Evolutionary conservation across 2,888 invertebrate species (phyloP).

Genomic region (Tinea pellionella): DNA sequence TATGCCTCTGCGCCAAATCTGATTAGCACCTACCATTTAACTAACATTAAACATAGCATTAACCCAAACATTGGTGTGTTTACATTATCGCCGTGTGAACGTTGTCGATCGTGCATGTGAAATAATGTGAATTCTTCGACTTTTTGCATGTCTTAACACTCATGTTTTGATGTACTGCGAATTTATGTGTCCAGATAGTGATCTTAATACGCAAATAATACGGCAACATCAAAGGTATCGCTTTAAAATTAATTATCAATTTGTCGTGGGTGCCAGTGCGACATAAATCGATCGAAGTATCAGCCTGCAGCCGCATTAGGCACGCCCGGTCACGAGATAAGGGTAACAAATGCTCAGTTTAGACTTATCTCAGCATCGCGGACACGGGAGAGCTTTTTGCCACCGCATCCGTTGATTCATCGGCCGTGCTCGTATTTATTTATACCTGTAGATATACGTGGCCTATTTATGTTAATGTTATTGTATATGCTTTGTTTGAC

Average conservation of each 20-base stretch:
- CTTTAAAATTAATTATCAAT: slow-evolving; percentile 67
- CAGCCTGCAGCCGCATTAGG: slow-evolving; percentile 63
- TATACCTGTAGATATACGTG: slow-evolving; percentile 1
- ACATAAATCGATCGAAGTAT: slow-evolving; percentile 67
- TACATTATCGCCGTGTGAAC: slow-evolving; percentile 5
- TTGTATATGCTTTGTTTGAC: neutral
- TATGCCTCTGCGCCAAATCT: slow-evolving; percentile 8
- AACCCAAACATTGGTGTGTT: slow-evolving; percentile 1
- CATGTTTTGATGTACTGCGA: slow-evolving; percentile 9
- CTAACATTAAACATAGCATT: slow-evolving; percentile 6
- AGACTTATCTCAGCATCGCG: slow-evolving; percentile 66
- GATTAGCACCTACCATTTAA: slow-evolving; percentile 8
- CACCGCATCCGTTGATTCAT: slow-evolving; percentile 50
- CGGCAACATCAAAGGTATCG: slow-evolving; percentile 60
- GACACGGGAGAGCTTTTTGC: slow-evolving; percentile 68
- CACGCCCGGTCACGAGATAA: slow-evolving; percentile 62
- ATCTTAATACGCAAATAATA: slow-evolving; percentile 41
- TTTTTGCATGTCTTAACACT: slow-evolving; percentile 4
- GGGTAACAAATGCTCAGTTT: slow-evolving; percentile 69
- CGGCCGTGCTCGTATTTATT: slow-evolving; percentile 24
- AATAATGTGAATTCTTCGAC: neutral
- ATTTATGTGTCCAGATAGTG: slow-evolving; percentile 10
- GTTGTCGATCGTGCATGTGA: neutral
- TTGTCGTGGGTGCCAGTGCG: slow-evolving; percentile 66
- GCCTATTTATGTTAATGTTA: neutral